Percentiles rank a stretch among this genome's conserved stretches.
Evolutionary conservation across 2,888 invertebrate species (phyloP).

Genomic region (Xanthia icteritia): DNA sequence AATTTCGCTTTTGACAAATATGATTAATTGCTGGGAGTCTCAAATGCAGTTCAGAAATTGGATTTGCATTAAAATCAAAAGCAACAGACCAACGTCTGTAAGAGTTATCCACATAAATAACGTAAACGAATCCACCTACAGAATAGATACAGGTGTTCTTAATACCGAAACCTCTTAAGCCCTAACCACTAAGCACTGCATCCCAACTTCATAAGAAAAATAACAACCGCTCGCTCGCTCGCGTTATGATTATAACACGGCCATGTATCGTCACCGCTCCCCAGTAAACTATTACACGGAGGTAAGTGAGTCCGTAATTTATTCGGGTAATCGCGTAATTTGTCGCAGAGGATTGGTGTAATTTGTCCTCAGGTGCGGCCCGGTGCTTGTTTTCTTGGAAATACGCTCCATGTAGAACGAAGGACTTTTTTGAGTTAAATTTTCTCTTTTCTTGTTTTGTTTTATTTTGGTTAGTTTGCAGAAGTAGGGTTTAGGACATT

Average conservation of each 20-base stretch:
- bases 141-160: constrained; percentile 31
- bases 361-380: constrained; percentile 80
- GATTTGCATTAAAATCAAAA: background rate
- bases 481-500: constrained; percentile 13
- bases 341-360: constrained; percentile 80
- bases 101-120: background rate
- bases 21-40: background rate
- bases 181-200: constrained; percentile 38
- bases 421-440: constrained; percentile 49
- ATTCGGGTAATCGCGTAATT: constrained; percentile 84
- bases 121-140: background rate
- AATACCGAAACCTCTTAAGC: constrained; percentile 38
- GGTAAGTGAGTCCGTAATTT: constrained; percentile 80
- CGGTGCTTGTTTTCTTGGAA: constrained; percentile 69
- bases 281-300: constrained; percentile 72
- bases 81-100: background rate
- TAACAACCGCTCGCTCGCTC: constrained; percentile 35
- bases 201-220: constrained; percentile 50
- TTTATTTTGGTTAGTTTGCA: constrained; percentile 39
- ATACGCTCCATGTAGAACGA: constrained; percentile 50
- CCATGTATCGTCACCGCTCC: constrained; percentile 68
- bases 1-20: background rate
- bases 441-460: constrained; percentile 50
- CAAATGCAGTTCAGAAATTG: background rate
- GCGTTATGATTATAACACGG: constrained; percentile 68